Conservation (phyloP, 1,140 invertebrate genomes). For the Drosophila orosa region DNA sequence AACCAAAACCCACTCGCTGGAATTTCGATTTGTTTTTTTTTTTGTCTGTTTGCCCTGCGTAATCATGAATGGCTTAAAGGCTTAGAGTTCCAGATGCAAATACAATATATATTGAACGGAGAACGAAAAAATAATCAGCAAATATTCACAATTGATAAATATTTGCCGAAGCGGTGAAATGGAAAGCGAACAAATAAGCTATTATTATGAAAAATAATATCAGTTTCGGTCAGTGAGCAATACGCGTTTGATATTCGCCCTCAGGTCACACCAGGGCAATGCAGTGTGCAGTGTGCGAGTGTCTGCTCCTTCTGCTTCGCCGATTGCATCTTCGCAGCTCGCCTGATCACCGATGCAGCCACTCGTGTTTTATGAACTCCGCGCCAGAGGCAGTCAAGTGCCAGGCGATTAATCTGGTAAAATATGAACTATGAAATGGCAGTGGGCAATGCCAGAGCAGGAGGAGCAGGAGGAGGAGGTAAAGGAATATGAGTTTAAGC, state of each 20-base stretch:
- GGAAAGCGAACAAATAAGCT: constrained; percentile 23
- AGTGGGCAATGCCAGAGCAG: neutral
- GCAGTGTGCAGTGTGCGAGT: too few species aligned
- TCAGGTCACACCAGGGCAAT: constrained; percentile 23
- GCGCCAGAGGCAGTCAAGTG: constrained; percentile 57
- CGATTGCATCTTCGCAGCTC: constrained; percentile 50
- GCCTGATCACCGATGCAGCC: constrained; percentile 40
- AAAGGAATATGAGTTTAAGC: constrained; percentile 8
- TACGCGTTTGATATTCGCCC: constrained; percentile 50
- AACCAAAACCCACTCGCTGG: constrained; percentile 34
- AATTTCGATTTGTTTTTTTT: constrained; percentile 67
- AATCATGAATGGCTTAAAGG: constrained; percentile 55
- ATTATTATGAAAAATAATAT: constrained; percentile 44
- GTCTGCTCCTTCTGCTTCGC: neutral
- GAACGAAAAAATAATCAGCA: constrained; percentile 40
- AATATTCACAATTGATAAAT: constrained; percentile 50
- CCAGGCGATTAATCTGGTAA: constrained; percentile 69
- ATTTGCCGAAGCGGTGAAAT: constrained; percentile 30
- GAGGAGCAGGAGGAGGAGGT: neutral
- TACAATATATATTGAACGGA: constrained; percentile 46
- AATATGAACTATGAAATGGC: constrained; percentile 40
- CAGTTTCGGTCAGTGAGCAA: constrained; percentile 67
- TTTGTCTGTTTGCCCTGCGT: constrained; percentile 42
- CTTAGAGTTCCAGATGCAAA: constrained; percentile 58
- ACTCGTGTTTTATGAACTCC: constrained; percentile 59